Conservation (phyloP, 2,797 vertebrate genomes). For the Pampus argenteus region DNA sequence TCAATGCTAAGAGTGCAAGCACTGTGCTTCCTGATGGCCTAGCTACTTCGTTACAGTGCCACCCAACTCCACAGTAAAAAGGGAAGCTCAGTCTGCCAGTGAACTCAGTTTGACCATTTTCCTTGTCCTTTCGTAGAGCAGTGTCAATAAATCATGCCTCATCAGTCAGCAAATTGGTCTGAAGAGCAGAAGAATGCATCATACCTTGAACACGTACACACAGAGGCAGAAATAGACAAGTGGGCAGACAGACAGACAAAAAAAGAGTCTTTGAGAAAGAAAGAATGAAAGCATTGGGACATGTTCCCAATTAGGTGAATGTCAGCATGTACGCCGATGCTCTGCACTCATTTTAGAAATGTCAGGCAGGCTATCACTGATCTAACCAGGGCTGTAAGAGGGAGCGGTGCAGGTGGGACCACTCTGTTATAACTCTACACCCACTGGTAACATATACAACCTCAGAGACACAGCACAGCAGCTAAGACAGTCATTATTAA, state of each 20-base stretch:
- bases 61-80: conserved; percentile 25
- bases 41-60: conserved; percentile 30
- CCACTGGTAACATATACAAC: conserved; percentile 40
- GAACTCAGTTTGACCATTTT: conserved; percentile 32
- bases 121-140: conserved; percentile 9
- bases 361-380: conserved; percentile 64
- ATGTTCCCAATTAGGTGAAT: conserved; percentile 81
- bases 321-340: conserved; percentile 59
- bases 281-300: conserved; percentile 44
- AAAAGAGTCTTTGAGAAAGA: conserved; percentile 23
- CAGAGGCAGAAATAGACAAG: conserved; percentile 30
- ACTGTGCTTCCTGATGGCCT: conserved; percentile 14
- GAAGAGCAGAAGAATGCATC: conserved; percentile 18
- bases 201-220: conserved; percentile 39
- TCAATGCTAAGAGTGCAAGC: conserved; percentile 12
- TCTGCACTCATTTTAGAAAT: conserved; percentile 67
- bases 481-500: conserved; percentile 58
- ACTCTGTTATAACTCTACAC: conserved; percentile 38
- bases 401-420: conserved; percentile 48
- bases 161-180: conserved; percentile 31
- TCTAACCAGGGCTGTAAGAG: conserved; percentile 54
- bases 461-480: conserved; percentile 38
- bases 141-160: conserved; percentile 30
- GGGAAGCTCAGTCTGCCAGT: conserved; percentile 12
- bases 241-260: conserved; percentile 12